Conservation (phyloP, 2,888 invertebrate species). For the Lepidochrysops patricia region DNA sequence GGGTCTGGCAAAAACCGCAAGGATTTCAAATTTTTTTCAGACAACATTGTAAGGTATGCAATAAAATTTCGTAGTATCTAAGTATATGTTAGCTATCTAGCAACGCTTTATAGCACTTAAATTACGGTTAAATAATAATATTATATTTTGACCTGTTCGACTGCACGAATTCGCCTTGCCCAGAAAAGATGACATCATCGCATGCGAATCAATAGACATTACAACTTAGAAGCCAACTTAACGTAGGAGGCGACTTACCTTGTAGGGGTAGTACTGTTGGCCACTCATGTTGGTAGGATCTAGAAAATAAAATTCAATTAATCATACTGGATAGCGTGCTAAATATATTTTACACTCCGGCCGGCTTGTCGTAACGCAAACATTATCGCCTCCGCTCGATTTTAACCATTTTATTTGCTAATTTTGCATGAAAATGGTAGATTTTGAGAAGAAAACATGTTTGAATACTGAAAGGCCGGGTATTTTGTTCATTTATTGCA, state of each 20-base stretch:
- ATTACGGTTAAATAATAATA: conserved; percentile 14
- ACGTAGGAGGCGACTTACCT: conserved; percentile 77
- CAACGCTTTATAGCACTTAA: neutral
- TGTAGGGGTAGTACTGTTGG: conserved; percentile 90
- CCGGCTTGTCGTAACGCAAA: conserved; percentile 48
- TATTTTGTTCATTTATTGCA: neutral
- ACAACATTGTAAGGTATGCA: too few relatives aligned
- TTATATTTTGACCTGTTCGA: conserved; percentile 22
- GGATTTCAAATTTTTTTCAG: too few relatives aligned
- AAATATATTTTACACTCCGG: conserved; percentile 51
- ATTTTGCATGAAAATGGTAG: neutral
- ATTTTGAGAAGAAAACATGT: neutral
- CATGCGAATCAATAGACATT: conserved; percentile 47
- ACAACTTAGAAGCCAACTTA: conserved; percentile 24
- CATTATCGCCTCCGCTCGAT: conserved; percentile 24
- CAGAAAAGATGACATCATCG: conserved; percentile 64
- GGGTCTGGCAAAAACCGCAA: neutral
- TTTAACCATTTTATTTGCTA: too few relatives aligned
- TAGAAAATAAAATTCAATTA: conserved; percentile 41
- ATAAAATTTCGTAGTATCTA: too few relatives aligned
- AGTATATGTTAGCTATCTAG: too few relatives aligned
- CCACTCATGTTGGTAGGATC: conserved; percentile 78
- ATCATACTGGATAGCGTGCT: conserved; percentile 33
- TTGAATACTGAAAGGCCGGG: neutral
- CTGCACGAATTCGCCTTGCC: conserved; percentile 32